Conservation (phyloP, 1,140 invertebrate genomes). For the Pemphigus obesinymphae region DNA sequence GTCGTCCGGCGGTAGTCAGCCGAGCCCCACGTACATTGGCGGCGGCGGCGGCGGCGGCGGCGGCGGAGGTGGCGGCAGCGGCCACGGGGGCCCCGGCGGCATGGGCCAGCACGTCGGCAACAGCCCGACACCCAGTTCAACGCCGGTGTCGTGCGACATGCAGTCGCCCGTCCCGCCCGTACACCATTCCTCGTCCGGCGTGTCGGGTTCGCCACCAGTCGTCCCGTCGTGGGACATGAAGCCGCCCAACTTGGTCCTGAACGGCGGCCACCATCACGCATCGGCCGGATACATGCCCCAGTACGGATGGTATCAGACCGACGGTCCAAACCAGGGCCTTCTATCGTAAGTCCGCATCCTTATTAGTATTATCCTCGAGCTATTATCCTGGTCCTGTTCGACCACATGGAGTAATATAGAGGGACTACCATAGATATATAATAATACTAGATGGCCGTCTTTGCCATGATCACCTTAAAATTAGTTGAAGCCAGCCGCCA, state of each 20-base stretch:
- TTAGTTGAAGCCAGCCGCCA: too few relatives aligned
- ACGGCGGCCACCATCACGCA: constrained; percentile 54
- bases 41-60: constrained; percentile 34
- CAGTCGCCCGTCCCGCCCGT: constrained; percentile 58
- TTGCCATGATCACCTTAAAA: too few relatives aligned
- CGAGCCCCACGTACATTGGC: constrained; percentile 44
- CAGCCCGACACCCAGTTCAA: constrained; percentile 53
- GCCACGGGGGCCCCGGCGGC: background rate
- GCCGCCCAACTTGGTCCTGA: constrained; percentile 48
- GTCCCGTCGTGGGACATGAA: constrained; percentile 69
- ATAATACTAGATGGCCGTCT: too few relatives aligned
- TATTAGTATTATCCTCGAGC: too few relatives aligned
- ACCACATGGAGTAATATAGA: too few relatives aligned
- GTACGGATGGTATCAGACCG: constrained; percentile 71
- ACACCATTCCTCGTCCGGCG: constrained; percentile 54
- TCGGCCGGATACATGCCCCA: constrained; percentile 60
- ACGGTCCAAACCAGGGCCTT: constrained; percentile 62
- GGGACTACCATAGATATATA: too few relatives aligned
- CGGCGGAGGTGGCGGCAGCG: constrained; percentile 31
- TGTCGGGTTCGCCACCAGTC: constrained; percentile 57
- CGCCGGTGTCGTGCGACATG: constrained; percentile 56
- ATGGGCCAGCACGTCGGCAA: constrained; percentile 35
- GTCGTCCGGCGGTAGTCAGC: constrained; percentile 49
- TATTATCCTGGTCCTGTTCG: too few relatives aligned
- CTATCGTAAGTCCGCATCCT: constrained; percentile 59